Evolutionary conservation across 2,797 vertebrate genomes (phyloP).

Genomic region (Onychomys torridus): DNA sequence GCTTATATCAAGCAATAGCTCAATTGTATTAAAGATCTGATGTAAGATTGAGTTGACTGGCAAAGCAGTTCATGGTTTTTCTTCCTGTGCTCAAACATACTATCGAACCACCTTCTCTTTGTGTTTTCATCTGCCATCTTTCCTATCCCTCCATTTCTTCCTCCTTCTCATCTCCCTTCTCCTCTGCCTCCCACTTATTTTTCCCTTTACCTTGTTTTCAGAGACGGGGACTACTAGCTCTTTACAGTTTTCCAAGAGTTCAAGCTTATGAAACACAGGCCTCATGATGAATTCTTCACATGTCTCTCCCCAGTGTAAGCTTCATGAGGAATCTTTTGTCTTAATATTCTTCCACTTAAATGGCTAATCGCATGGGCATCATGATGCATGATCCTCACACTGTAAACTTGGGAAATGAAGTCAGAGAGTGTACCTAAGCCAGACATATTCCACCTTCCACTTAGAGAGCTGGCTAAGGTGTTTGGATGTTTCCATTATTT

Average conservation of each 20-base stretch:
- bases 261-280: not conserved
- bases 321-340: not conserved
- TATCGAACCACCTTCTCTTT: not conserved
- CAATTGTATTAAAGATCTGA: not conserved
- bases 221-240: not conserved
- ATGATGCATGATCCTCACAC: not conserved
- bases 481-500: not conserved
- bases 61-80: not conserved
- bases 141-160: not conserved
- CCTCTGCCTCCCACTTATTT: not conserved
- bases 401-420: not conserved
- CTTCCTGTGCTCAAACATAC: not conserved
- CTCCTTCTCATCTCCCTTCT: not conserved
- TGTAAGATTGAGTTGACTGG: not conserved
- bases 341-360: slow-evolving; percentile 16
- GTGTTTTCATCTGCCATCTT: not conserved
- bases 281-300: not conserved
- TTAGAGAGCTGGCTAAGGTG: not conserved
- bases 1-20: not conserved
- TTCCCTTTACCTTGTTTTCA: slow-evolving; percentile 10
- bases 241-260: slow-evolving; percentile 44
- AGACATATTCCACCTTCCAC: not conserved
- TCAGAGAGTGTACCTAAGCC: not conserved
- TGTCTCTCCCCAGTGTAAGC: not conserved
- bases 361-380: not conserved